Conservation (phyloP, 2,888 invertebrate species). For the Heliothis peltigera region DNA sequence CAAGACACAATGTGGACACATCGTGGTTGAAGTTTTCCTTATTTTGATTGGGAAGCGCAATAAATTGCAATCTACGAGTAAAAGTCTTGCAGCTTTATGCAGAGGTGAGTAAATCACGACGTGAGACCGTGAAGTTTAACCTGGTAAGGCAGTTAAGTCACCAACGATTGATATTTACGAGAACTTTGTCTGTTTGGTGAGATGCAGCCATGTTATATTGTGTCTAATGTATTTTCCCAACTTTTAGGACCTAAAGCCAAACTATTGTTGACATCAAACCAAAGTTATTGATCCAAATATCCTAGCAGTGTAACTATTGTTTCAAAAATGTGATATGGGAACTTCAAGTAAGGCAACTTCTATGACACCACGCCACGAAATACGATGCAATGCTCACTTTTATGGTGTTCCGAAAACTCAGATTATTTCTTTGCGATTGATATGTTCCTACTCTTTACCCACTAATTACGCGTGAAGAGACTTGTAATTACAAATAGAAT, state of each 20-base stretch:
- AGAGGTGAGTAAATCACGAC: conserved; percentile 10
- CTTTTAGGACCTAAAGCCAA: too few species aligned
- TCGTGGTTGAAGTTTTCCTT: neutral
- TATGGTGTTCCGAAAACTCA: neutral
- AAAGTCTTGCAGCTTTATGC: conserved; percentile 1
- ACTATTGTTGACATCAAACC: too few species aligned
- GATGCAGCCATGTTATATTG: neutral
- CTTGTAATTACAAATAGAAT: conserved; percentile 36
- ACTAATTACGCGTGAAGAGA: conserved; percentile 23
- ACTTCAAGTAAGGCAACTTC: neutral
- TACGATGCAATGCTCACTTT: neutral
- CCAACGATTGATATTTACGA: conserved; percentile 44
- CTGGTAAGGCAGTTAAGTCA: conserved; percentile 7
- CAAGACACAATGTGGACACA: neutral
- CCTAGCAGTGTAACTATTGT: too few species aligned
- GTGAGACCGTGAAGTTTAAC: conserved; percentile 1
- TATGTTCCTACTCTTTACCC: conserved; percentile 1
- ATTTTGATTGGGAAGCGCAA: neutral
- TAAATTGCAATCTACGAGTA: conserved; percentile 21
- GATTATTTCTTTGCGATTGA: conserved; percentile 11
- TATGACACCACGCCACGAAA: neutral
- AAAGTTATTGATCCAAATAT: too few species aligned
- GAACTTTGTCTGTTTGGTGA: neutral
- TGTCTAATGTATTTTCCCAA: too few species aligned
- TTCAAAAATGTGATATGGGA: too few species aligned